Percentiles rank a stretch among this genome's conserved stretches.
These are phyloP conservation scores for Notodonta dromedarius DNA, from an alignment of 2,888 invertebrate genomes.

Conservation along the genomic window DNA sequence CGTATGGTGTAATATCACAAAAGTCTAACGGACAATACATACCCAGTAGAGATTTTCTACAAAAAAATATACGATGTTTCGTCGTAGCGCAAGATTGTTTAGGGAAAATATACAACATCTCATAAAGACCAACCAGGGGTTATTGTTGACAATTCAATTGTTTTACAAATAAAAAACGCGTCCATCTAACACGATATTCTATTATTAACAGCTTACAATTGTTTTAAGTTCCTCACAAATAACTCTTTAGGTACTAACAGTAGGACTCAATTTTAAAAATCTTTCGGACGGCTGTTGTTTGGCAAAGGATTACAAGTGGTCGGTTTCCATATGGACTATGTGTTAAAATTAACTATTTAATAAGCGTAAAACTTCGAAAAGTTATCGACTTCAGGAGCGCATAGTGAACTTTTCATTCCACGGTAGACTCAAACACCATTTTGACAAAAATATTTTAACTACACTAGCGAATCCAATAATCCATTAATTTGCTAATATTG, in stretches of 20 bases:
- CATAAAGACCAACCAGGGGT: constrained; percentile 62
- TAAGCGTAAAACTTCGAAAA: constrained; percentile 74
- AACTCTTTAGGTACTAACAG: constrained; percentile 49
- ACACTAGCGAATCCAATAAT: background rate
- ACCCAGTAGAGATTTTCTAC: constrained; percentile 49
- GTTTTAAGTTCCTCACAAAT: constrained; percentile 43
- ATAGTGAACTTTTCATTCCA: constrained; percentile 81
- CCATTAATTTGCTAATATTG: constrained; percentile 9
- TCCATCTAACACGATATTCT: constrained; percentile 33
- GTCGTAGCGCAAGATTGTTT: constrained; percentile 48
- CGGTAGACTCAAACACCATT: constrained; percentile 36
- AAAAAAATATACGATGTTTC: constrained; percentile 57
- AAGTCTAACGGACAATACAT: constrained; percentile 57
- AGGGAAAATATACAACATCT: constrained; percentile 64
- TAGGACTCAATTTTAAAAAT: constrained; percentile 54
- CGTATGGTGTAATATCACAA: constrained; percentile 51
- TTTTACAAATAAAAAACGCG: constrained; percentile 51
- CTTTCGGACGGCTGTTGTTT: constrained; percentile 66
- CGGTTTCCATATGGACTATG: constrained; percentile 59
- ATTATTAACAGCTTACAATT: constrained; percentile 47
- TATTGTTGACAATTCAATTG: constrained; percentile 62
- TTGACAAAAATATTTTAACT: background rate
- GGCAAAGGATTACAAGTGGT: constrained; percentile 58
- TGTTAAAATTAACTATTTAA: constrained; percentile 49
- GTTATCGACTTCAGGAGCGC: constrained; percentile 58